A percentile compares a stretch with the other conserved stretches of the same genome.
These are phyloP conservation scores for Nemurella pictetii DNA, from an alignment of 2,888 invertebrate species.

Conservation along the genomic window DNA sequence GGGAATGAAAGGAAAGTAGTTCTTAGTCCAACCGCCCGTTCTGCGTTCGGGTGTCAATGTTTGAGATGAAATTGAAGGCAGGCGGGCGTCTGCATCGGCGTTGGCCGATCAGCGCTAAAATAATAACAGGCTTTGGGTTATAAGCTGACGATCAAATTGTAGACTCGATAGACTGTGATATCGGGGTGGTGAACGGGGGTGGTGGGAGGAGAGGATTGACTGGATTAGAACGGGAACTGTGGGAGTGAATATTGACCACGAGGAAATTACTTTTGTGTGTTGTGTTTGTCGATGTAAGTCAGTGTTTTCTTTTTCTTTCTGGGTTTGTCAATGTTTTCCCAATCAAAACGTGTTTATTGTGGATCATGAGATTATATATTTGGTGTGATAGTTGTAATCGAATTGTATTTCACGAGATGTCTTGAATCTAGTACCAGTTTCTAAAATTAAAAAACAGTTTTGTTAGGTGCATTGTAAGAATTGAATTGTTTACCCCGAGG, in stretches of 20 bases:
- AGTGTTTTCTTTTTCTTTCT: background rate
- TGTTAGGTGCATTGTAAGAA: too few relatives aligned
- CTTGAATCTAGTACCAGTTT: too few relatives aligned
- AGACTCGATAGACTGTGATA: background rate
- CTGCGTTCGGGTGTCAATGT: background rate
- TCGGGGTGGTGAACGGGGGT: background rate
- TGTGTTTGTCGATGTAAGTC: background rate
- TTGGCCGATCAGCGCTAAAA: conserved; percentile 3
- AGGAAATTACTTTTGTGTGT: background rate
- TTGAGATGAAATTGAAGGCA: background rate
- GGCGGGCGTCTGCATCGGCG: background rate
- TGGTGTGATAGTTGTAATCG: too few relatives aligned
- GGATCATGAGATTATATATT: too few relatives aligned
- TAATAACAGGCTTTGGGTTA: conserved; percentile 23
- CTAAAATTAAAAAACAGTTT: too few relatives aligned
- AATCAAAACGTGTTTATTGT: background rate
- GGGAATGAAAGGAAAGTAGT: conserved; percentile 25
- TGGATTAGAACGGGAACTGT: background rate
- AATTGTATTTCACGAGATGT: too few relatives aligned
- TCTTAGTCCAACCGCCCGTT: background rate
- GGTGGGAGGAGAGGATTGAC: background rate
- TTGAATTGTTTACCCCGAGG: too few relatives aligned
- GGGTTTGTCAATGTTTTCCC: background rate
- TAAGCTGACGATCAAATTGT: conserved; percentile 28
- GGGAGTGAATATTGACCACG: background rate